Conservation (phyloP, 2,888 invertebrate genomes). For the Trachelus troglodyta region DNA sequence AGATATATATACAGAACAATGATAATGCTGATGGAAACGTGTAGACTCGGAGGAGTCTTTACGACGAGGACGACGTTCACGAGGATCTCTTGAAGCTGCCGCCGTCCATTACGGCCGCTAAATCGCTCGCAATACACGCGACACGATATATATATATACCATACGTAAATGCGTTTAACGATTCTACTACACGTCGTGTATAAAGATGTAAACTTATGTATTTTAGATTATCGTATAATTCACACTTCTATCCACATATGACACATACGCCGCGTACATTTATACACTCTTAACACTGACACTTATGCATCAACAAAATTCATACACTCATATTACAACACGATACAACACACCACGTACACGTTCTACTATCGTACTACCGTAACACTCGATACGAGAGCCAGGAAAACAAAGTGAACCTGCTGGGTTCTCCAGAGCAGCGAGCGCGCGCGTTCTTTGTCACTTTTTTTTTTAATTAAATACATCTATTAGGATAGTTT, state of each 20-base stretch:
- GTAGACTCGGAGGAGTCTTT: neutral
- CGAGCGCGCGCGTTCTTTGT: neutral
- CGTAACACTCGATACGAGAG: neutral
- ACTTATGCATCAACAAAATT: slow-evolving; percentile 22
- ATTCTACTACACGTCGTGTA: slow-evolving; percentile 57
- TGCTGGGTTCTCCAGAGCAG: neutral
- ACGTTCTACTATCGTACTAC: neutral
- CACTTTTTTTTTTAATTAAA: neutral
- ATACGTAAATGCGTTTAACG: slow-evolving; percentile 49
- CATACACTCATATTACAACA: neutral
- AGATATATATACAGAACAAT: neutral
- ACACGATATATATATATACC: slow-evolving; percentile 24
- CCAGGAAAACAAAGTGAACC: neutral
- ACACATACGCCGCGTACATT: slow-evolving; percentile 18
- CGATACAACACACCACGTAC: neutral
- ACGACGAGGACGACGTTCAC: neutral
- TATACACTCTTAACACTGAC: slow-evolving; percentile 27
- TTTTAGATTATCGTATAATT: slow-evolving; percentile 63
- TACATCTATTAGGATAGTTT: neutral
- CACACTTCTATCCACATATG: slow-evolving; percentile 15
- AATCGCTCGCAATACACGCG: neutral
- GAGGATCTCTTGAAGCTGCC: neutral
- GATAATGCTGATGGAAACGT: neutral
- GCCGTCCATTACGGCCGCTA: neutral
- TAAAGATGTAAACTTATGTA: slow-evolving; percentile 63